These are phyloP conservation scores for Diacarnus erythraeanus DNA, from an alignment of 37 sponge, comb jelly and placozoan genomes.

Conservation along the genomic window DNA sequence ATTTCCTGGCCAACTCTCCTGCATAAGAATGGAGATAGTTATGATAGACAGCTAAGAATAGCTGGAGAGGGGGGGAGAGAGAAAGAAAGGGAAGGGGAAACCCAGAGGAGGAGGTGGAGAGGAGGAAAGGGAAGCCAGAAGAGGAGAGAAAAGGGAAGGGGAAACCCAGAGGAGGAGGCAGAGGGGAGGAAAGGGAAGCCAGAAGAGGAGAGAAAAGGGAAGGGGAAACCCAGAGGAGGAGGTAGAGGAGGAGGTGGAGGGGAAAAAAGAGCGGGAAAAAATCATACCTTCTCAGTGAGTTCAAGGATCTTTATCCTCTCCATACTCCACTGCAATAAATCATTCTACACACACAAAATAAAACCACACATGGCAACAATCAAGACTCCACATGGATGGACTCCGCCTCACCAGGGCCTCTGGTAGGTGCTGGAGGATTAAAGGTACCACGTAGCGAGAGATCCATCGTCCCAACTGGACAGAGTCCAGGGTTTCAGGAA, in stretches of 20 bases:
- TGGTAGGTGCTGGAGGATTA: conserved; percentile 45
- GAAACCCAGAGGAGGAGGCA: not conserved
- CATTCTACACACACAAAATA: conserved; percentile 12
- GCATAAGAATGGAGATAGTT: not conserved
- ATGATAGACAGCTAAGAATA: not conserved
- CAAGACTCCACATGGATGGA: not conserved
- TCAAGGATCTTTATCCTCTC: conserved; percentile 33
- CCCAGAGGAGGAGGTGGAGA: too few relatives aligned
- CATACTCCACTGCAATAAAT: conserved; percentile 34
- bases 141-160: too few relatives aligned
- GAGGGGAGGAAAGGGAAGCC: not conserved
- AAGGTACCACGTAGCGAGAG: conserved; percentile 13
- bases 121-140: not conserved
- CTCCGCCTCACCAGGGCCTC: conserved; percentile 31
- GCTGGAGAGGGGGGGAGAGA: not conserved
- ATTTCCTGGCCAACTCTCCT: conserved; percentile 60
- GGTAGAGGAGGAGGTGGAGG: not conserved
- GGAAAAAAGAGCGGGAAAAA: not conserved
- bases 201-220: not conserved
- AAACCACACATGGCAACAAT: not conserved
- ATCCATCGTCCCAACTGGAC: conserved; percentile 25
- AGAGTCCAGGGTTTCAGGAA: conserved; percentile 38
- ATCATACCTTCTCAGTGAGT: conserved; percentile 34
- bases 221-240: not conserved
- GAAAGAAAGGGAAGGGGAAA: not conserved